These are phyloP conservation scores for Arothron firmamentum DNA, from an alignment of 2,113 vertebrate species.

Conservation along the genomic window DNA sequence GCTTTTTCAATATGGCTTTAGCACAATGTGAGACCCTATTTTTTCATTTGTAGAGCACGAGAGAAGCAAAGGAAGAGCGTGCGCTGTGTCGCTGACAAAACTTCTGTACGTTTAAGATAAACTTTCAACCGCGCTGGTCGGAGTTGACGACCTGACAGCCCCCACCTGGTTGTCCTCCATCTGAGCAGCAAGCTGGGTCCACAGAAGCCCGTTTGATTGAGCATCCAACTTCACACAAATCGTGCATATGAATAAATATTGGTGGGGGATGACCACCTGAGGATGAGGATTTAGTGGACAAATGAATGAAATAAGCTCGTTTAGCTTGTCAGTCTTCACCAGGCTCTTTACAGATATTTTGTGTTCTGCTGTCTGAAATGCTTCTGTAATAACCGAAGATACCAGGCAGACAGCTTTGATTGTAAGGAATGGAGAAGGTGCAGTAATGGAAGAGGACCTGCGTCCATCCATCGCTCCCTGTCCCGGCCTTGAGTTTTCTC, in stretches of 20 bases:
- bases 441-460: conserved; percentile 1
- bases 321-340: no score
- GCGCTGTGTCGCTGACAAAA: conserved; percentile 10
- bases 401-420: not conserved
- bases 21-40: conserved; percentile 17
- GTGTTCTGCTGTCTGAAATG: no score
- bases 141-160: not conserved
- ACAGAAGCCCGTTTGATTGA: no score
- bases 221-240: no score
- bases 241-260: no score
- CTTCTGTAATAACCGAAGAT: no score
- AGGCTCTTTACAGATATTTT: no score
- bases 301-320: no score
- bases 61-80: not conserved
- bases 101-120: not conserved
- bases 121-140: not conserved
- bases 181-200: no score
- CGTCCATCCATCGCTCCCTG: conserved; percentile 25
- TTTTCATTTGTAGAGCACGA: not conserved
- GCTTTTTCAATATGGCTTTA: conserved; percentile 7
- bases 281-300: no score
- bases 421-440: conserved; percentile 14
- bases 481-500: conserved; percentile 31
- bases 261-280: no score
- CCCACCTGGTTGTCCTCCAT: no score